Base-by-base conservation (phyloP, 2,888 invertebrate genomes). In the Caenorhabditis macrosperma region DNA sequence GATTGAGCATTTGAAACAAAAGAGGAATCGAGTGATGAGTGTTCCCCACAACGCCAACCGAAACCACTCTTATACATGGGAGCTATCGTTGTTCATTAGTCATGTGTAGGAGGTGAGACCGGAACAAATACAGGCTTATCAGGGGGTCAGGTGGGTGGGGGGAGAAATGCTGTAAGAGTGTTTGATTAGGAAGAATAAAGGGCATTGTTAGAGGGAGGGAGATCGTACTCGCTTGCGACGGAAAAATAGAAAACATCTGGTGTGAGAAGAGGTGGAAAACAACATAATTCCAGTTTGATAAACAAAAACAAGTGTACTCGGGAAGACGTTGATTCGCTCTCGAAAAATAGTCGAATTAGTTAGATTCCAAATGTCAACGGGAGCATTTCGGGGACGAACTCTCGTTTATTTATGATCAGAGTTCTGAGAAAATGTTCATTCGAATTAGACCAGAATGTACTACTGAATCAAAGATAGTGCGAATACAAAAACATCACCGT, bases 1-100 rank as follows among this genome's bases (percentile, higher is more conserved):
- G 46, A 28, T 15, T 6, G 26, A 4, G 9, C 3, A 38, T 33
- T 20, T 35, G 48, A 50, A 44, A 35, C 60, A 41, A 30, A 26
- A 48, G 24, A 20, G 48, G 44, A 64, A 38, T 1, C n/a, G 33
- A 30, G 33, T 52, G 66, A 41, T 66, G 66, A 54, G 22, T 66
- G 66, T 66, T 54, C 33, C 24, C 17, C 20, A 3, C 3, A 6
- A 22, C n/a, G 46, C 20, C 6, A 12, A n/a, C n/a, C n/a, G n/a
- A 15, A 41, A 41, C 17, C 41, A 7, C 20, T 3, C 1, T 46
- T 46, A 46, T 46, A 46, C 15, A 17, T 6, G 7, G 17, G 46
- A 22, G 15, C n/a, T 17, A 9, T 12, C 5, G 20, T 46, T 17
- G 46, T 10, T 46, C 20, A 22, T 46, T 46, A 46, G 46, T 46